Conservation (phyloP, 1,140 invertebrate species). For the Hormaphis cornu region DNA sequence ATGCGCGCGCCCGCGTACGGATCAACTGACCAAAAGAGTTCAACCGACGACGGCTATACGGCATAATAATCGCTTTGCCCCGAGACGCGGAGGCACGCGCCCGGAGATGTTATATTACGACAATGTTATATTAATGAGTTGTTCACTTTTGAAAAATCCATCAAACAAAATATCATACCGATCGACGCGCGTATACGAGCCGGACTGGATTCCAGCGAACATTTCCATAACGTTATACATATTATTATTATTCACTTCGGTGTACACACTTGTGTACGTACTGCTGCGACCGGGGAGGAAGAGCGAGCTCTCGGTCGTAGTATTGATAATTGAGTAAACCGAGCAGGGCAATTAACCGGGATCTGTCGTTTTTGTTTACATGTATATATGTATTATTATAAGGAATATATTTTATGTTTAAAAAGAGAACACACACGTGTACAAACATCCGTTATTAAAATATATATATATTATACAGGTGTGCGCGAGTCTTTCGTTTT, state of each 20-base stretch:
- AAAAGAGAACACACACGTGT: not conserved
- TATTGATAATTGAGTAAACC: conserved; percentile 24
- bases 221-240: too few relatives aligned
- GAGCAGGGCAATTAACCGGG: conserved; percentile 24
- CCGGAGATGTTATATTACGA: not conserved
- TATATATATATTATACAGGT: not conserved
- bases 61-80: not conserved
- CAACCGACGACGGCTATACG: not conserved
- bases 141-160: conserved; percentile 4
- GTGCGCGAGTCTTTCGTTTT: not conserved
- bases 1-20: conserved; percentile 1
- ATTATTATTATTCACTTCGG: too few relatives aligned
- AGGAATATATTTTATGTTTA: not conserved
- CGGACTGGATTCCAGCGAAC: too few relatives aligned
- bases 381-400: not conserved
- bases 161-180: not conserved
- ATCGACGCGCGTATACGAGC: not conserved
- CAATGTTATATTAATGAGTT: conserved; percentile 4
- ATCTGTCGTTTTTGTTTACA: not conserved
- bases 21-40: conserved; percentile 28
- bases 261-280: too few relatives aligned
- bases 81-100: not conserved
- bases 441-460: conserved; percentile 17
- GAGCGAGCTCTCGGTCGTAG: not conserved
- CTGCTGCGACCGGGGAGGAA: too few relatives aligned